These are phyloP conservation scores for Fringilla coelebs DNA, from an alignment of 2,797 vertebrate genomes.

Conservation along the genomic window DNA sequence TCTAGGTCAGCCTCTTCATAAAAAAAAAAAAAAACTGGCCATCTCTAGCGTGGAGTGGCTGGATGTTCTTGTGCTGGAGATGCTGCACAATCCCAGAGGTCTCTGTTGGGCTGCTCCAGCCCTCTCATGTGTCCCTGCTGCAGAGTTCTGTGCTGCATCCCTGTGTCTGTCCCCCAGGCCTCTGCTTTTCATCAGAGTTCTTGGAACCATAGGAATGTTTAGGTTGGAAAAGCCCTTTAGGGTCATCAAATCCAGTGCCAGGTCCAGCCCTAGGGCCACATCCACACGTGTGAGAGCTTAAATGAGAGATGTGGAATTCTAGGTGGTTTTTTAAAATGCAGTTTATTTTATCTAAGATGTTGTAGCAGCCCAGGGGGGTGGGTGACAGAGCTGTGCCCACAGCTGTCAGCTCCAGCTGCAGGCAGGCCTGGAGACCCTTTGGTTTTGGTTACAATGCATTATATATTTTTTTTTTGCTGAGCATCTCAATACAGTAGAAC, in stretches of 20 bases:
- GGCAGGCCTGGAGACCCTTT: no score
- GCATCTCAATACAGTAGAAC: no score
- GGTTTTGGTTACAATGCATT: no score
- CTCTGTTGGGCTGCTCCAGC: not conserved
- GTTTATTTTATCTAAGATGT: no score
- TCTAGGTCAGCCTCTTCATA: not conserved
- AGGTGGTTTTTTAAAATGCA: no score
- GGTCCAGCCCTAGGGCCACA: not conserved
- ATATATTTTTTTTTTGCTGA: no score
- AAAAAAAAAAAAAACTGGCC: no score
- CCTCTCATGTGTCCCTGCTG: not conserved
- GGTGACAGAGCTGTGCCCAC: no score
- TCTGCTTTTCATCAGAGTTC: not conserved
- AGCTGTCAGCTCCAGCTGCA: no score
- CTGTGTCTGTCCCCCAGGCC: not conserved
- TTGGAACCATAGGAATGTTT: not conserved
- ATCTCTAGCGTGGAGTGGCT: not conserved
- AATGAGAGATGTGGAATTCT: no score
- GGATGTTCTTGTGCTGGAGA: not conserved
- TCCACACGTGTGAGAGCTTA: not conserved
- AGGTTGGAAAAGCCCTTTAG: not conserved
- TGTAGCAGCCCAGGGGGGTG: no score
- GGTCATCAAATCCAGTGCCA: not conserved
- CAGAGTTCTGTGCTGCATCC: not conserved
- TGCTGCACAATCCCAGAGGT: not conserved